Evolutionary conservation across 2,888 invertebrate species (phyloP).

Genomic region (Drosophila subquinaria): DNA sequence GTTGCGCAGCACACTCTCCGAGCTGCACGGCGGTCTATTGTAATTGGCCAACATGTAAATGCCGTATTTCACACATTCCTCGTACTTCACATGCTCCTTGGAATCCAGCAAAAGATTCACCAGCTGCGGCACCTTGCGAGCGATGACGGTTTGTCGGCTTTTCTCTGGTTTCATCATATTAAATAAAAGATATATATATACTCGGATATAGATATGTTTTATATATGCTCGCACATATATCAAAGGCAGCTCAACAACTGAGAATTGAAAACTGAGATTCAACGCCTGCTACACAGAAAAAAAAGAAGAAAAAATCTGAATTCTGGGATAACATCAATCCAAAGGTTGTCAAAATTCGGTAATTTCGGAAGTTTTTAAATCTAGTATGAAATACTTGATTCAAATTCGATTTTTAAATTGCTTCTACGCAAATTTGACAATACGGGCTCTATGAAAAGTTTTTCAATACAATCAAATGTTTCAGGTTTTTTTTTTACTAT

Average conservation of each 20-base stretch:
- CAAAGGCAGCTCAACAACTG: neutral
- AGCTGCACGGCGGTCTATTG: neutral
- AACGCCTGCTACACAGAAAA: conserved; percentile 4
- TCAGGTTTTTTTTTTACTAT: no score
- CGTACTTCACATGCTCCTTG: neutral
- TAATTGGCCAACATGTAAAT: neutral
- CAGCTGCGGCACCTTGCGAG: conserved; percentile 32
- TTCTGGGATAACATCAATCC: no score
- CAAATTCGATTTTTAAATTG: no score
- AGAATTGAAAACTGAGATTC: conserved; percentile 27
- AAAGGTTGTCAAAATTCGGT: no score
- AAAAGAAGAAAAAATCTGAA: no score
- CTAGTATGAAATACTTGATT: no score
- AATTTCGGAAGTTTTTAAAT: no score
- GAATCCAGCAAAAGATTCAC: conserved; percentile 19
- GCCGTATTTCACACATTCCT: conserved; percentile 12
- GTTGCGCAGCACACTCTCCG: conserved; percentile 5
- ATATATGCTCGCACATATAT: conserved; percentile 5
- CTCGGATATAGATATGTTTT: neutral
- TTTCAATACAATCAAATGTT: no score
- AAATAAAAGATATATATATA: conserved; percentile 33
- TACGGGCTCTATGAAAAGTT: no score
- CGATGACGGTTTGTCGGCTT: conserved; percentile 9
- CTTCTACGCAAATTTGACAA: no score
- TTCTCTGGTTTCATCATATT: conserved; percentile 12